Conservation (phyloP, 1,140 invertebrate species). For the Heliconius melpomene region DNA sequence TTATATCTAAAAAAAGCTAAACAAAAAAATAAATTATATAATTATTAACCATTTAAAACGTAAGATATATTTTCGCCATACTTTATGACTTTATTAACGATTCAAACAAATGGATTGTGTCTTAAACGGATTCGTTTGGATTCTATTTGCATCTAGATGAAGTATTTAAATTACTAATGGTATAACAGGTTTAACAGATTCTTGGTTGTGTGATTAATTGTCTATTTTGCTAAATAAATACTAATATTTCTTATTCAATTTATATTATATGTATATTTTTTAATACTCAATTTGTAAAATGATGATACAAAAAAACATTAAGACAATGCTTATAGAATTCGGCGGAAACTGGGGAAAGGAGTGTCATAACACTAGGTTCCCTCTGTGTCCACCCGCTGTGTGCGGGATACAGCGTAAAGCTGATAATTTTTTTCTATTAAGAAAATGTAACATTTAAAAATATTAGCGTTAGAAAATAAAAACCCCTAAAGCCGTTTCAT, state of each 20-base stretch:
- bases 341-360: no score
- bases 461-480: no score
- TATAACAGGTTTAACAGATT: conserved; percentile 32
- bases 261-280: background rate
- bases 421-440: no score
- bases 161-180: conserved; percentile 35
- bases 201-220: conserved; percentile 34
- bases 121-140: conserved; percentile 33
- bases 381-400: no score
- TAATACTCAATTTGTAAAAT: no score
- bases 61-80: background rate
- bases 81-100: conserved; percentile 32
- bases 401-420: no score
- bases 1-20: no score
- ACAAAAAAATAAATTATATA: background rate
- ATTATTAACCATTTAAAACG: background rate
- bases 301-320: no score
- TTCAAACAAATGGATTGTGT: conserved; percentile 28
- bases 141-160: conserved; percentile 36
- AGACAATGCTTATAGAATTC: no score
- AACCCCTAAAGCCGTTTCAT: no score
- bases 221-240: conserved; percentile 15
- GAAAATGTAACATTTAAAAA: no score
- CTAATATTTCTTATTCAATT: background rate
- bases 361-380: no score